Evolutionary conservation across 2,797 vertebrate genomes (phyloP), one percentile per base, ranked within the genome.

Genomic region (Eospalax fontanierii): DNA sequence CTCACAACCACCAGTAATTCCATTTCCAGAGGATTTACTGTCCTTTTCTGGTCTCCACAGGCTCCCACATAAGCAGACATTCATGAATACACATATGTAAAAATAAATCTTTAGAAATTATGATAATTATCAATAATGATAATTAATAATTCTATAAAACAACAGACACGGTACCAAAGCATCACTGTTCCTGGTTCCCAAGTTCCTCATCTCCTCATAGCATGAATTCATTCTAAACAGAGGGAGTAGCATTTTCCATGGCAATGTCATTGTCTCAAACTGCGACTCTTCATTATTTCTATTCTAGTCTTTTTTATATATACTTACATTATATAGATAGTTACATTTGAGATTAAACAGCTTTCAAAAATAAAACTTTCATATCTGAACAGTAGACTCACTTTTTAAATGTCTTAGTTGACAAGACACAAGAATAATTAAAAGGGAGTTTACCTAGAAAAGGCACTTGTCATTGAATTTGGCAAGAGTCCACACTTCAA

Each of bases 371-470:
- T 16, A 87, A 38, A 65, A 73, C 76, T 6, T 83, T 80, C 43
- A 57, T 80, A 38, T 88, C 83, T 82, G 24, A 95, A 89, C 50
- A 94, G 89, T 74, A 33, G 26, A 16, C 24, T 75, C 4, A 15
- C 28, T 92, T 14, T 63, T 84, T 80, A 59, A 65, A 66, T 24
- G 28, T 9, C 6, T 5, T 81, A 74, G 83, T 50, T 81, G 85
- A 93, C 35, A 24, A 76, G 40, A 81, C 75, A n/a, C n/a, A 46
- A 75, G 74, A 81, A 33, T 63, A 59, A 33, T 94, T 79, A 75
- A 54, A 85, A 87, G 71, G 57, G 40, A 86, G 89, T 94, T 94
- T 82, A 95, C 89, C 65, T 76, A 73, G 71, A 30, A 89, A 96
- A 95, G n/a, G 59, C 79, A 70, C 38, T 88, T 87, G 71, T 95